Percentiles rank a stretch among this genome's conserved stretches.
phyloP scores from a whole-genome alignment of 1,140 invertebrate species.

The Frieseomelitta varia region DNA sequence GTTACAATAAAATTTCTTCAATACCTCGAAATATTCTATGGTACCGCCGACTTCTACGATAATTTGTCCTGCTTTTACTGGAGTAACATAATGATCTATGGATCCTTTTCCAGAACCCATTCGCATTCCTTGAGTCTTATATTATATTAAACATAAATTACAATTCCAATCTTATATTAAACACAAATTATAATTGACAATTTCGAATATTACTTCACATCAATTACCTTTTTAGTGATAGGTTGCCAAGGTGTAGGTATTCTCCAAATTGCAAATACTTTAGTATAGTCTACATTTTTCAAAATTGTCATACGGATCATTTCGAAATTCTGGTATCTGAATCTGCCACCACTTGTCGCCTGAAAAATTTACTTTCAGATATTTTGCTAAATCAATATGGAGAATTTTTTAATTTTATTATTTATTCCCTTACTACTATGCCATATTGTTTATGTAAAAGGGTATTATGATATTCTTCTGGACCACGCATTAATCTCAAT shows the following conservation, averaged over 20 bases:
- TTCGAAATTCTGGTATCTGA: conserved; percentile 92
- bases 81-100: conserved; percentile 98
- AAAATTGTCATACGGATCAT: conserved; percentile 91
- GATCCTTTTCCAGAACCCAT: conserved; percentile 98
- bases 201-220: background rate
- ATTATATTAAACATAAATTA: conserved; percentile 10
- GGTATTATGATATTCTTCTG: conserved; percentile 92
- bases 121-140: conserved; percentile 89
- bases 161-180: conserved; percentile 58
- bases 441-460: conserved; percentile 95
- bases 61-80: conserved; percentile 94
- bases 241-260: conserved; percentile 98
- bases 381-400: background rate
- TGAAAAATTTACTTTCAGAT: conserved; percentile 68
- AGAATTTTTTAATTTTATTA: background rate
- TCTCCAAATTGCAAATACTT: conserved; percentile 97
- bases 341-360: conserved; percentile 92
- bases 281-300: conserved; percentile 88
- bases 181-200: conserved; percentile 23
- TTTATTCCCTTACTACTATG: conserved; percentile 87
- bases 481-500: conserved; percentile 92
- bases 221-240: conserved; percentile 90
- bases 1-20: background rate
- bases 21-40: conserved; percentile 93
- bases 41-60: conserved; percentile 97